Evolutionary conservation across 2,888 invertebrate genomes (phyloP), one percentile per base, ranked within the genome.

Genomic region (Agrotis puta): DNA sequence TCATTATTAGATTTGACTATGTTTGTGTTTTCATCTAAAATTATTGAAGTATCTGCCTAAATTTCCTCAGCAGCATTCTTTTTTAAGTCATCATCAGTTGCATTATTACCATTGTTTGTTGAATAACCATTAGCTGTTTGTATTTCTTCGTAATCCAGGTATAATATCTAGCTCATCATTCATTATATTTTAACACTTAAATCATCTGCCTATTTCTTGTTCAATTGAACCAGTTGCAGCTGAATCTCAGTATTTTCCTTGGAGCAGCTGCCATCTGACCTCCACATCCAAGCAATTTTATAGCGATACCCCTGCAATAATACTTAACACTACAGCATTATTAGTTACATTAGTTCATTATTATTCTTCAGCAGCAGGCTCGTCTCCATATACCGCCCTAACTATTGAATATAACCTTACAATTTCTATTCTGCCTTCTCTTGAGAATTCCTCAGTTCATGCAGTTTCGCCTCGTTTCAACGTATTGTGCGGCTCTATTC

Each of bases 401-500:
- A 48, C 24, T 82, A 69, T 69, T 79, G 59, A 80, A 70, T 73
- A 66, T 63, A 67, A 59, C 69, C 51, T 61, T 45, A 79, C 79
- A 58, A 63, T 73, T 72, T 70, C 83, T 63, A 68, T 22, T 47
- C 50, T 62, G 64, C 24, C 54, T 82, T 80, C 83, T 70, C 80
- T 66, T 20, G 67, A 77, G 53, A 79, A 80, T 74, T 82, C 76
- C 68, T 57, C 43, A 67, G 73, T 65, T 82, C 68, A 16, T 68
- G 70, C 70, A 58, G 77, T 77, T 83, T 80, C 77, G 72, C 79
- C 64, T 64, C 66, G 61, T 80, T 82, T 74, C 72, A 76, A 83
- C 64, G 70, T 59, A 81, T 80, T 83, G 81, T 81, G 70, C 67
- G 65, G 57, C 54, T 79, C 84, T 82, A 84, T 85, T 82, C 84